Evolutionary conservation across 2,888 invertebrate genomes (phyloP).

Genomic region (Dorcus parallelipipedus): DNA sequence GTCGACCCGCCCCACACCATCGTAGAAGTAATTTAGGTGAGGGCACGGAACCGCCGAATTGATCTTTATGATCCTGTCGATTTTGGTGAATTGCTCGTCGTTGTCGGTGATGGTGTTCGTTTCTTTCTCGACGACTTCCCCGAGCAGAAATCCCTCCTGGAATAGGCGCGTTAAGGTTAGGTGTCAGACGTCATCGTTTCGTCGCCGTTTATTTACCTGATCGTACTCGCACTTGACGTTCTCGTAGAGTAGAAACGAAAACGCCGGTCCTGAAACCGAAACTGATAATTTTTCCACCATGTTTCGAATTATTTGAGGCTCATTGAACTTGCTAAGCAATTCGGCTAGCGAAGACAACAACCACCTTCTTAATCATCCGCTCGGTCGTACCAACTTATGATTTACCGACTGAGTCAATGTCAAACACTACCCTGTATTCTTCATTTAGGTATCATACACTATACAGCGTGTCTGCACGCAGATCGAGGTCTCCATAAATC

Average conservation of each 20-base stretch:
- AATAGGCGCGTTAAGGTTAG: slow-evolving; percentile 26
- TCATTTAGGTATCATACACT: too few species aligned
- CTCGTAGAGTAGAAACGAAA: slow-evolving; percentile 66
- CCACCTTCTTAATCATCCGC: not conserved
- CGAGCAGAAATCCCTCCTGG: slow-evolving; percentile 63
- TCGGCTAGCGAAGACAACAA: too few species aligned
- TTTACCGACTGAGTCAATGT: not conserved
- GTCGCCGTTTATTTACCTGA: slow-evolving; percentile 52
- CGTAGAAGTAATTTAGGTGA: slow-evolving; percentile 56
- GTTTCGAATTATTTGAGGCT: slow-evolving; percentile 17
- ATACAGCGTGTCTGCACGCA: too few species aligned
- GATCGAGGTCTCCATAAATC: too few species aligned
- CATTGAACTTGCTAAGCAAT: not conserved
- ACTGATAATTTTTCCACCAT: slow-evolving; percentile 39
- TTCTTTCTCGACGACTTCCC: slow-evolving; percentile 60
- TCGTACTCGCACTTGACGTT: slow-evolving; percentile 59
- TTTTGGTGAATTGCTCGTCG: slow-evolving; percentile 59
- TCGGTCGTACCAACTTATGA: slow-evolving; percentile 3
- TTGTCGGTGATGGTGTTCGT: slow-evolving; percentile 68
- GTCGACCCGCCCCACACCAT: slow-evolving; percentile 57
- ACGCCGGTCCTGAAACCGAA: slow-evolving; percentile 56
- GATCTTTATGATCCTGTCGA: slow-evolving; percentile 60
- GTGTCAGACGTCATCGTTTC: not conserved
- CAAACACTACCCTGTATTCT: too few species aligned
- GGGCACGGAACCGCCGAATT: slow-evolving; percentile 61